phyloP scores from a whole-genome alignment of 2,797 vertebrate genomes.

The Sebastes minor region DNA sequence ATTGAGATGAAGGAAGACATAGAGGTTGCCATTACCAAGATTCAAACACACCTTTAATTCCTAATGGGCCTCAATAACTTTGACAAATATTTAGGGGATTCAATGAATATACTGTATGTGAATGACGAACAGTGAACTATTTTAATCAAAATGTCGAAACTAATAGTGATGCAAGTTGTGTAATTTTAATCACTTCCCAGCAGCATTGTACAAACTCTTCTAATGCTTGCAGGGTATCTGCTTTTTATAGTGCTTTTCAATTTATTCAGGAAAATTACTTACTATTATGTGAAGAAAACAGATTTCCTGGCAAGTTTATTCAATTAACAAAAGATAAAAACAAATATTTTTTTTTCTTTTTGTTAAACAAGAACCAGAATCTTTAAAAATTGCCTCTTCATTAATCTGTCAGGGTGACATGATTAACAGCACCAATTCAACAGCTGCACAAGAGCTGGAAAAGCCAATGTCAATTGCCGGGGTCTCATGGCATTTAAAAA shows the following conservation, averaged over 20 bases:
- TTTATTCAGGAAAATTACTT: background rate
- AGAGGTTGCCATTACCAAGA: background rate
- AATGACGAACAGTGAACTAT: background rate
- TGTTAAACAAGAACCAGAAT: background rate
- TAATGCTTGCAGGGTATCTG: background rate
- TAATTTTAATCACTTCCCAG: background rate
- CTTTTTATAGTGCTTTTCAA: background rate
- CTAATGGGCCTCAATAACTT: background rate
- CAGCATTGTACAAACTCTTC: background rate
- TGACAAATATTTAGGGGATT: background rate
- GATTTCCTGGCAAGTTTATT: background rate
- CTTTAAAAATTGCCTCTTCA: slow-evolving; percentile 4
- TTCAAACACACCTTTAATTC: background rate
- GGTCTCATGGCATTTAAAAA: slow-evolving; percentile 54
- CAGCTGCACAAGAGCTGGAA: background rate
- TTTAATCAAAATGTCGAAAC: background rate
- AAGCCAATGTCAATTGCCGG: slow-evolving; percentile 20
- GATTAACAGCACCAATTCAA: slow-evolving; percentile 38
- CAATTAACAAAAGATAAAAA: background rate
- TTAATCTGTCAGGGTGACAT: slow-evolving; percentile 38
- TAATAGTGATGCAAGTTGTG: background rate
- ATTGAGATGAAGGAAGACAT: background rate
- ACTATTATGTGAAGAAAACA: background rate
- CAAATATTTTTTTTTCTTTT: background rate
- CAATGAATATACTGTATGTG: background rate